These are phyloP conservation scores for Panthera tigris DNA, from an alignment of 2,113 vertebrate genomes.

Conservation along the genomic window DNA sequence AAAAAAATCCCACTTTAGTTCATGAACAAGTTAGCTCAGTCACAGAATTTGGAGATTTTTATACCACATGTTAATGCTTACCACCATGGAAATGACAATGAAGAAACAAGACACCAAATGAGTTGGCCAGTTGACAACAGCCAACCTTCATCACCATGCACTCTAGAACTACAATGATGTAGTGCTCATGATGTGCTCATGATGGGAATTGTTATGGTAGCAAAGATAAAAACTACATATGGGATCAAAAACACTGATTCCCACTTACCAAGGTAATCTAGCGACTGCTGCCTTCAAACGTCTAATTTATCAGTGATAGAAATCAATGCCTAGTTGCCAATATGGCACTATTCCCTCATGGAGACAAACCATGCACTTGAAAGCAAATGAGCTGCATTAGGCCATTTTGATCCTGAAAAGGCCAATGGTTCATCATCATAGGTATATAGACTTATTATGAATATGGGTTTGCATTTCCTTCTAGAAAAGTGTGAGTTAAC, in stretches of 20 bases:
- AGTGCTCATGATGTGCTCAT: neutral
- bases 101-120: neutral
- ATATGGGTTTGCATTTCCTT: neutral
- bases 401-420: neutral
- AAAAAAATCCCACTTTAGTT: neutral
- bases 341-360: neutral
- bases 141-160: neutral
- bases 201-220: neutral
- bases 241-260: neutral
- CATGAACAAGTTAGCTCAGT: neutral
- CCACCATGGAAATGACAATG: neutral
- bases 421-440: neutral
- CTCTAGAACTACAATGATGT: neutral
- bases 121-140: neutral
- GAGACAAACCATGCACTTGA: neutral
- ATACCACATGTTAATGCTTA: neutral
- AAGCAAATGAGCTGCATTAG: neutral
- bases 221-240: neutral
- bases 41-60: neutral
- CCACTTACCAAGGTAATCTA: neutral
- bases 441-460: neutral
- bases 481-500: neutral
- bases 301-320: neutral
- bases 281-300: neutral
- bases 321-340: neutral